phyloP scores from a whole-genome alignment of 2,113 vertebrate genomes.

The Nyctibius bracteatus region DNA sequence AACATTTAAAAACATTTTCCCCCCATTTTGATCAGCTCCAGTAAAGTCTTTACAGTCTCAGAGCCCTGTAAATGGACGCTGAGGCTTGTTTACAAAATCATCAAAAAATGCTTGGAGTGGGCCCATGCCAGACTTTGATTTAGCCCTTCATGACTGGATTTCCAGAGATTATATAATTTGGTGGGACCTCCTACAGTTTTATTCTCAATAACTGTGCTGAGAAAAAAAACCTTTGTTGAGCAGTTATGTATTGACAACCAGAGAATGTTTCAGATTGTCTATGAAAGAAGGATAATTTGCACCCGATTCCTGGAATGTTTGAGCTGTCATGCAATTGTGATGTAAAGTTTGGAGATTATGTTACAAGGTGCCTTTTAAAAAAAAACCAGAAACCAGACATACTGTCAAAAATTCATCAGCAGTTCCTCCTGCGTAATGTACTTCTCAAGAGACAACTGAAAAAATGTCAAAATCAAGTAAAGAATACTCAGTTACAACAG shows the following conservation, averaged over 20 bases:
- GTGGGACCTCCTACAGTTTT: not conserved
- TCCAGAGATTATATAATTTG: not conserved
- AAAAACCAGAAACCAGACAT: not conserved
- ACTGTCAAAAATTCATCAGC: conserved; percentile 22
- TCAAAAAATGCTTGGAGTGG: not conserved
- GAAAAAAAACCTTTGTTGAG: not conserved
- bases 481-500: not conserved
- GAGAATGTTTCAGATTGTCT: not conserved
- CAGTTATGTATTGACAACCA: not conserved
- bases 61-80: not conserved
- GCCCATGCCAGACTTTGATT: not conserved
- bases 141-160: not conserved
- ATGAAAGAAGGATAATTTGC: not conserved
- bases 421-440: not conserved
- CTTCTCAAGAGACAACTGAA: conserved; percentile 1
- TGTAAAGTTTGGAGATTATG: not conserved
- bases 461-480: conserved; percentile 27
- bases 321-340: not conserved
- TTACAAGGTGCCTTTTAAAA: not conserved
- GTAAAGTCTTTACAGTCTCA: not conserved
- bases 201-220: not conserved
- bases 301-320: not conserved
- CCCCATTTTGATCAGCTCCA: not conserved
- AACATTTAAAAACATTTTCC: not conserved
- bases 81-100: not conserved